A percentile compares a stretch with the other conserved stretches of the same genome.
These are phyloP conservation scores for Urophycis tenuis DNA, from an alignment of 2,797 vertebrate genomes.

Conservation along the genomic window DNA sequence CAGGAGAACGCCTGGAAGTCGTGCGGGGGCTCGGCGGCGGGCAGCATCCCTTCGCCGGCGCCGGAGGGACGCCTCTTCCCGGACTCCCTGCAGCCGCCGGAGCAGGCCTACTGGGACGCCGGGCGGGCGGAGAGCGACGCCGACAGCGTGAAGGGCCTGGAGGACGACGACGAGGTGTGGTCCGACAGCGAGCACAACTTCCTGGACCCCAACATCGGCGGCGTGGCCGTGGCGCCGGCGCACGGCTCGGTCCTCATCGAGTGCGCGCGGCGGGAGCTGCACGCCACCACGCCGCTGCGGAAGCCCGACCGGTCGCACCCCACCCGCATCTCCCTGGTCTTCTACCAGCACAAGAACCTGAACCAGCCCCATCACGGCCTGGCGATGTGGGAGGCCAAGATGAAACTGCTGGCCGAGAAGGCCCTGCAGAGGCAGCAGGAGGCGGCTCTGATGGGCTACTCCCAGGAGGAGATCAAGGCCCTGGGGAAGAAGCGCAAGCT, in stretches of 20 bases:
- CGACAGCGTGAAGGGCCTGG: conserved; percentile 53
- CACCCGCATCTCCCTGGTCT: conserved; percentile 97
- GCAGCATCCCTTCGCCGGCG: conserved; percentile 68
- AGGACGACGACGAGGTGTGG: conserved; percentile 85
- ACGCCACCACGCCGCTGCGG: conserved; percentile 94
- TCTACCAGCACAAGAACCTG: conserved; percentile 99
- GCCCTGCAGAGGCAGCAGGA: conserved; percentile 86
- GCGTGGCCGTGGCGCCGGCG: conserved; percentile 89
- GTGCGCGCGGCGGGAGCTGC: conserved; percentile 91
- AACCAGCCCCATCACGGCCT: conserved; percentile 94
- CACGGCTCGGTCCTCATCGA: conserved; percentile 95
- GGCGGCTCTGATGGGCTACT: conserved; percentile 85
- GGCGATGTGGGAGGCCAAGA: conserved; percentile 96
- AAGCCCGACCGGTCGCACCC: conserved; percentile 93
- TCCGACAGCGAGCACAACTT: conserved; percentile 99
- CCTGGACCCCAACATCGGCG: conserved; percentile 92
- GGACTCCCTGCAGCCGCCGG: conserved; percentile 71
- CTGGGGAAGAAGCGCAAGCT: conserved; percentile 95
- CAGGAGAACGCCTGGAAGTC: conserved; percentile 86
- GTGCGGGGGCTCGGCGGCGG: conserved; percentile 69
- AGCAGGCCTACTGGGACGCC: conserved; percentile 77
- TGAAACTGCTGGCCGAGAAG: conserved; percentile 92
- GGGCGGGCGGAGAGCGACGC: conserved; percentile 67
- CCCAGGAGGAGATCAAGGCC: conserved; percentile 85
- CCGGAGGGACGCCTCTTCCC: conserved; percentile 80